Conservation (phyloP, 2,797 vertebrate species). For the Fringilla coelebs region DNA sequence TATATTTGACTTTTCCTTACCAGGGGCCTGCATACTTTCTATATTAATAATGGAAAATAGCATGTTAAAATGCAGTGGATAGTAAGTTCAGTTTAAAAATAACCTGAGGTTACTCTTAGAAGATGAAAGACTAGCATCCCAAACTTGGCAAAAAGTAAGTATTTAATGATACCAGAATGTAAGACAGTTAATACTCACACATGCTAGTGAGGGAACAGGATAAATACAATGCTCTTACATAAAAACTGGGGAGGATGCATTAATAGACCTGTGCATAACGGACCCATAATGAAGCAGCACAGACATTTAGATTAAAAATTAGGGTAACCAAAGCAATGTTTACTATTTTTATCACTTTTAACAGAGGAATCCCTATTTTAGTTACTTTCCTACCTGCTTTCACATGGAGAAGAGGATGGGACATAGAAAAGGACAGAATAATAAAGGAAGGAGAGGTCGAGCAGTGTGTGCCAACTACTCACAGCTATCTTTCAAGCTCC, state of each 20-base stretch:
- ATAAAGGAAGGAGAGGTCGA: neutral
- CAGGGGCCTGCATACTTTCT: conserved; percentile 35
- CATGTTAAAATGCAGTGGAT: conserved; percentile 39
- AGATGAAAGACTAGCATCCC: conserved; percentile 25
- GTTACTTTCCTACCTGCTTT: conserved; percentile 25
- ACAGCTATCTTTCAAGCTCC: neutral
- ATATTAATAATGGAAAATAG: conserved; percentile 60
- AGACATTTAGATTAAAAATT: conserved; percentile 47
- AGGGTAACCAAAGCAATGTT: neutral
- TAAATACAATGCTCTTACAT: conserved; percentile 39
- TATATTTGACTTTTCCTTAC: conserved; percentile 42
- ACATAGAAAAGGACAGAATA: neutral
- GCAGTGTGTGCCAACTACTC: neutral
- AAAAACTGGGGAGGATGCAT: conserved; percentile 59
- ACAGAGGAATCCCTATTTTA: conserved; percentile 35
- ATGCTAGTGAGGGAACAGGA: conserved; percentile 26
- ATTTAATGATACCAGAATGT: conserved; percentile 37
- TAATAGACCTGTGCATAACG: conserved; percentile 42
- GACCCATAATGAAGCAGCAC: conserved; percentile 33
- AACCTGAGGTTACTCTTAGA: conserved; percentile 66
- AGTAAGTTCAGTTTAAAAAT: conserved; percentile 64
- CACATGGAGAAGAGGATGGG: conserved; percentile 24
- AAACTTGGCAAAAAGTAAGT: conserved; percentile 19
- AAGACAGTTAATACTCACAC: conserved; percentile 44
- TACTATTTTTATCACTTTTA: conserved; percentile 47